Conservation (phyloP, 2,888 invertebrate species). For the Agrotis clavis region DNA sequence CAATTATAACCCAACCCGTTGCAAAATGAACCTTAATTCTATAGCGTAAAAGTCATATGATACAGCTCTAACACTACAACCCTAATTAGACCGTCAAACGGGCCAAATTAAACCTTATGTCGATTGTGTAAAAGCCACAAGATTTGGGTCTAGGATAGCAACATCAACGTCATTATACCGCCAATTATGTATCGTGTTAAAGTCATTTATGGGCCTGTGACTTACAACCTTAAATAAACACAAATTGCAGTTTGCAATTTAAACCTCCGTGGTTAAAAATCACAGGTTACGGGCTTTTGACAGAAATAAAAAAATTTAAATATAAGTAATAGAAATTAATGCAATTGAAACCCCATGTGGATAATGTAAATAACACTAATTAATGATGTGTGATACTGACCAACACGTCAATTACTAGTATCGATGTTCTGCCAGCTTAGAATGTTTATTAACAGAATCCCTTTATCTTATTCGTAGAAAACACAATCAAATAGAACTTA, state of each 20-base stretch:
- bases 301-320: no score
- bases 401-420: constrained; percentile 42
- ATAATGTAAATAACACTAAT: neutral
- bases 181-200: no score
- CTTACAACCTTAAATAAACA: no score
- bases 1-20: constrained; percentile 25
- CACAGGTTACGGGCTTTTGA: no score
- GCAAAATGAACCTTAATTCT: constrained; percentile 12
- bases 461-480: neutral
- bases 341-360: constrained; percentile 9
- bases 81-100: constrained; percentile 6
- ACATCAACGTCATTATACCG: no score
- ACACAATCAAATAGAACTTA: neutral
- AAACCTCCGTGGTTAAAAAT: no score
- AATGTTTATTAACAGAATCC: neutral
- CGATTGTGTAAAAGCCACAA: neutral
- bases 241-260: no score
- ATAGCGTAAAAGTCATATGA: neutral
- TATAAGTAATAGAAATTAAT: neutral
- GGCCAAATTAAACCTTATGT: constrained; percentile 11
- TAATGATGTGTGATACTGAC: constrained; percentile 19
- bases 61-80: constrained; percentile 28
- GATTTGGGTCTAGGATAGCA: no score
- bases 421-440: neutral
- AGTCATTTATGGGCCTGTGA: no score